Evolutionary conservation across 2,113 vertebrate species (phyloP).

Genomic region (Zapornia atra): DNA sequence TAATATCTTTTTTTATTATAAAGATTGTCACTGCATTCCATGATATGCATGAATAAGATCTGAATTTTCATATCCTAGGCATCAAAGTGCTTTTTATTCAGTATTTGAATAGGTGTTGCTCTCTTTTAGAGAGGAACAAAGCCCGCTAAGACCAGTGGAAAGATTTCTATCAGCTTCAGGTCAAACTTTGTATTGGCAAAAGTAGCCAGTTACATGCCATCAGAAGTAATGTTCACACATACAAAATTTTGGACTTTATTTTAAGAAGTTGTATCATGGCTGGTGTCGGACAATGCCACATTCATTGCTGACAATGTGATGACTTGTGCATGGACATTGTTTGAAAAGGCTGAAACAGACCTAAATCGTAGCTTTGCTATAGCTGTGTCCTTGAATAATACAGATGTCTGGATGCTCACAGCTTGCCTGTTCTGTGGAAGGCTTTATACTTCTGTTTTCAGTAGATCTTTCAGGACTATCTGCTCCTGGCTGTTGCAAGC

Average conservation of each 20-base stretch:
- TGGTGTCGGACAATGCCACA: background rate
- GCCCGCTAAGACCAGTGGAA: background rate
- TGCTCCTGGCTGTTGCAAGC: background rate
- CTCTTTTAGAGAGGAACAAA: background rate
- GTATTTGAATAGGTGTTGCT: background rate
- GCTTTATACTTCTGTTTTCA: background rate
- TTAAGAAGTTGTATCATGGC: background rate
- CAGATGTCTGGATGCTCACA: background rate
- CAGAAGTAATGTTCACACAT: background rate
- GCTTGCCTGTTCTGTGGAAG: background rate
- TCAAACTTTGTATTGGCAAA: background rate
- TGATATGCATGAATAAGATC: background rate
- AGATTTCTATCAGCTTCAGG: background rate
- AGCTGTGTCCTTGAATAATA: background rate
- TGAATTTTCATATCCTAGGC: background rate
- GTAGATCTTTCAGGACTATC: background rate
- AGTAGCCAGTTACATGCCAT: too few relatives aligned
- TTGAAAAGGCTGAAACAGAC: background rate
- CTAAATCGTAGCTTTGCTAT: background rate
- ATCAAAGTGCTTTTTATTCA: background rate
- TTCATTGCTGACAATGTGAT: accelerated
- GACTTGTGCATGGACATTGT: accelerated
- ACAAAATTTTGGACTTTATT: background rate
- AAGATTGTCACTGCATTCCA: background rate
- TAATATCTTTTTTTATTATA: background rate